phyloP scores from a whole-genome alignment of 2,797 vertebrate genomes.

The Trachurus trachurus region DNA sequence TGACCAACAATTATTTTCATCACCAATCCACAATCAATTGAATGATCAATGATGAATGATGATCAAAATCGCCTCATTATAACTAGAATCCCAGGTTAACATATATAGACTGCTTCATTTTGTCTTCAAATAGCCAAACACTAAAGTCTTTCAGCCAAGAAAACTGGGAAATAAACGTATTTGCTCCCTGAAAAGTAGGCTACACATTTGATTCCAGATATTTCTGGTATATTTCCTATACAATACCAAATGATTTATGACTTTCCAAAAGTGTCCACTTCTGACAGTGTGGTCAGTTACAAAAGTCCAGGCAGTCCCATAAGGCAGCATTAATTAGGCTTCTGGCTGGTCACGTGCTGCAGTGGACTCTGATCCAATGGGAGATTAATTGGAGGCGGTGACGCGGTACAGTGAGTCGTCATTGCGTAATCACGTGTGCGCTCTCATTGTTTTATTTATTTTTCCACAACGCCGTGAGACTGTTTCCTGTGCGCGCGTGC shows the following conservation, averaged over 20 bases:
- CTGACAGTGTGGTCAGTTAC: background rate
- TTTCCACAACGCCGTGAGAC: background rate
- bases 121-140: no score
- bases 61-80: background rate
- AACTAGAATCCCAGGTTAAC: background rate
- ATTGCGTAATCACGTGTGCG: conserved; percentile 28
- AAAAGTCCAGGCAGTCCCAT: background rate
- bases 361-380: conserved; percentile 26
- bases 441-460: background rate
- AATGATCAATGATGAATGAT: no score
- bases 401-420: conserved; percentile 32
- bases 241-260: background rate
- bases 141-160: no score
- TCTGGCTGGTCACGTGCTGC: conserved; percentile 36
- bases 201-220: background rate
- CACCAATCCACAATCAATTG: no score
- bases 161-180: background rate
- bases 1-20: no score
- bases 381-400: conserved; percentile 40
- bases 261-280: background rate
- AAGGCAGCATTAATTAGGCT: conserved; percentile 27
- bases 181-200: background rate
- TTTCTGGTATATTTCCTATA: background rate
- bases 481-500: background rate
- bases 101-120: background rate